phyloP scores from a whole-genome alignment of 2,888 invertebrate genomes.

The Ormyrus nitidulus region DNA sequence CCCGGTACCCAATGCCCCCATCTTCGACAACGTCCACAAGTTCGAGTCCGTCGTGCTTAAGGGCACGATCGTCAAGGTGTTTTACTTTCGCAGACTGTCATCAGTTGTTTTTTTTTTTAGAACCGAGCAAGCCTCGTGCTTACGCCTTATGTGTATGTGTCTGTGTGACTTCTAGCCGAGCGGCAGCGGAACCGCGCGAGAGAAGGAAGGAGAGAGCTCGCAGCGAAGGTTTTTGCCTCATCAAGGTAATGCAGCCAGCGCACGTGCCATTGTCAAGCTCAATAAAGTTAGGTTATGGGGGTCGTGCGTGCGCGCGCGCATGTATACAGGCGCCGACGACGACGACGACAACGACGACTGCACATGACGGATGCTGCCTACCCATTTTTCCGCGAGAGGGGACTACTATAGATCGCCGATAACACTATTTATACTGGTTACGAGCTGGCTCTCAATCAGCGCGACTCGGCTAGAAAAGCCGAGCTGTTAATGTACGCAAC shows the following conservation, averaged over 20 bases:
- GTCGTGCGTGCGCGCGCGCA: neutral
- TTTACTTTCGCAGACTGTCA: neutral
- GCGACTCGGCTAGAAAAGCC: no score
- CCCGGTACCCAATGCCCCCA: conserved; percentile 79
- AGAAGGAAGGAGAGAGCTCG: conserved; percentile 15
- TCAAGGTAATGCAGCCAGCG: conserved; percentile 65
- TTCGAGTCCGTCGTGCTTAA: conserved; percentile 77
- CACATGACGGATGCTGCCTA: no score
- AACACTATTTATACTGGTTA: no score
- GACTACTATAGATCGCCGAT: neutral
- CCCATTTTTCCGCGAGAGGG: neutral
- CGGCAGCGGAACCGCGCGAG: neutral
- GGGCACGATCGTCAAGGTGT: conserved; percentile 68
- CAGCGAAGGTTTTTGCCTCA: conserved; percentile 64
- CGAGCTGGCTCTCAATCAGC: no score
- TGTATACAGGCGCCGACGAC: no score
- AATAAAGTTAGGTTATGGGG: conserved; percentile 41
- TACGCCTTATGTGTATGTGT: no score
- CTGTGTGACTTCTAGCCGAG: conserved; percentile 27
- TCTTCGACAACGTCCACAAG: conserved; percentile 83
- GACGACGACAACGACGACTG: no score
- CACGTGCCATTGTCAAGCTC: neutral
- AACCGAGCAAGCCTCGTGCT: no score
- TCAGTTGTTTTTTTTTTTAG: no score
- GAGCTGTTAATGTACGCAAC: no score